Conservation (phyloP, 2,797 vertebrate genomes). For the Poecilia gillii region DNA sequence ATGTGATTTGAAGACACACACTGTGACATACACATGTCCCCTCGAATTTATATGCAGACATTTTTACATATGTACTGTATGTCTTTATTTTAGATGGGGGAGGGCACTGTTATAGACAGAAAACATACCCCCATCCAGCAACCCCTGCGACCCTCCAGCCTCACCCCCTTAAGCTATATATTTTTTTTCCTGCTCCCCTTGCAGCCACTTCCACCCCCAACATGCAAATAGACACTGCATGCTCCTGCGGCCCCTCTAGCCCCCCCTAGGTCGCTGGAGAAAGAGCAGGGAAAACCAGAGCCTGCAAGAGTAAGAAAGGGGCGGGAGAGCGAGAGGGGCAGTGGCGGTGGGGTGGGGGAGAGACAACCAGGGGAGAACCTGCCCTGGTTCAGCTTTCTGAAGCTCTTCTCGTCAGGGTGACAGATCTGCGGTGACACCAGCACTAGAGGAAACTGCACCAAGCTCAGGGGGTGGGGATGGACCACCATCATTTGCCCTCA, state of each 20-base stretch:
- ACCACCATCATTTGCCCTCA: slow-evolving; percentile 81
- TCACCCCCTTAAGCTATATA: slow-evolving; percentile 72
- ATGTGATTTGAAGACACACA: slow-evolving; percentile 29
- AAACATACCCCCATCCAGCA: slow-evolving; percentile 77
- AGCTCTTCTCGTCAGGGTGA: slow-evolving; percentile 85
- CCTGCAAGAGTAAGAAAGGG: slow-evolving; percentile 38
- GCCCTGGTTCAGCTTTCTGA: slow-evolving; percentile 81
- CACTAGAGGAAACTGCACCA: slow-evolving; percentile 80
- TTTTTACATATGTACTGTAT: slow-evolving; percentile 34
- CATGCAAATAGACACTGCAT: slow-evolving; percentile 52
- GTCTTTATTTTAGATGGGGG: slow-evolving; percentile 55
- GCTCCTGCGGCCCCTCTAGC: slow-evolving; percentile 44
- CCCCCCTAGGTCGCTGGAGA: slow-evolving; percentile 63
- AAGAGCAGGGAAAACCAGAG: slow-evolving; percentile 76
- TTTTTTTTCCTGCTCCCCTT: slow-evolving; percentile 52
- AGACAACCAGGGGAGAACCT: slow-evolving; percentile 80
- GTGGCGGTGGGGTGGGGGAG: neutral
- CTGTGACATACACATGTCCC: slow-evolving; percentile 24
- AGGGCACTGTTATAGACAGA: slow-evolving; percentile 71
- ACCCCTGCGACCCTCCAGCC: slow-evolving; percentile 73
- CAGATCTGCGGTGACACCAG: slow-evolving; percentile 83
- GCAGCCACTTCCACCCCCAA: slow-evolving; percentile 34
- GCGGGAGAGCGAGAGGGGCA: neutral
- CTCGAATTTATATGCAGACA: slow-evolving; percentile 23
- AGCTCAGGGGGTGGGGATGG: slow-evolving; percentile 74